A percentile compares a stretch with the other conserved stretches of the same genome.
Conservation (phyloP, 1,140 invertebrate species). For the Bombus huntii region DNA sequence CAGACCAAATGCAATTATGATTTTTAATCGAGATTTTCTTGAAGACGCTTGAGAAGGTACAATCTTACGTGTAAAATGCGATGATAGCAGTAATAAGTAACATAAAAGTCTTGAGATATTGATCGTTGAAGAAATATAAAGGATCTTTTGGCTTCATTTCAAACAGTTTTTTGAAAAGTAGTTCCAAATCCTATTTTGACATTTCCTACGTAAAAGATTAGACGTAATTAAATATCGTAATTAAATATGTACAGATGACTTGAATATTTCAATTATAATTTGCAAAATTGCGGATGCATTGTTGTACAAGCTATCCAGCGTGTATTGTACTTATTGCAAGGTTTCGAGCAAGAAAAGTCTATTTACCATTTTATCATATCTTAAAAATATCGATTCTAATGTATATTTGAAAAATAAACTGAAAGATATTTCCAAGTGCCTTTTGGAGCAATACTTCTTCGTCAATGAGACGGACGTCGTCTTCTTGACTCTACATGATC, state of each 20-base stretch:
- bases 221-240: not conserved
- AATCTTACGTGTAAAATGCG: not conserved
- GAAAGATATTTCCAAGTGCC: conserved; percentile 11
- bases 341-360: not conserved
- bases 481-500: conserved; percentile 60
- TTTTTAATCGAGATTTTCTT: not conserved
- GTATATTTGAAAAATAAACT: not conserved
- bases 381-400: not conserved
- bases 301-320: too few relatives aligned
- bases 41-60: not conserved
- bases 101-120: not conserved
- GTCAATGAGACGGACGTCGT: conserved; percentile 45
- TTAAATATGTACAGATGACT: too few relatives aligned
- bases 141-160: not conserved
- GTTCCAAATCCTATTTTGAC: not conserved
- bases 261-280: too few relatives aligned
- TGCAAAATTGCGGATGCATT: too few relatives aligned
- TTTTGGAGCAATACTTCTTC: conserved; percentile 50
- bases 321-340: too few relatives aligned
- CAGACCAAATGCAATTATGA: not conserved
- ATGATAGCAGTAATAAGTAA: not conserved
- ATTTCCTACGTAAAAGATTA: not conserved
- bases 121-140: not conserved
- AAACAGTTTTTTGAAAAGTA: not conserved
- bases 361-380: not conserved